These are phyloP conservation scores for Campodea augens DNA, from an alignment of 1,140 invertebrate species.

Conservation along the genomic window DNA sequence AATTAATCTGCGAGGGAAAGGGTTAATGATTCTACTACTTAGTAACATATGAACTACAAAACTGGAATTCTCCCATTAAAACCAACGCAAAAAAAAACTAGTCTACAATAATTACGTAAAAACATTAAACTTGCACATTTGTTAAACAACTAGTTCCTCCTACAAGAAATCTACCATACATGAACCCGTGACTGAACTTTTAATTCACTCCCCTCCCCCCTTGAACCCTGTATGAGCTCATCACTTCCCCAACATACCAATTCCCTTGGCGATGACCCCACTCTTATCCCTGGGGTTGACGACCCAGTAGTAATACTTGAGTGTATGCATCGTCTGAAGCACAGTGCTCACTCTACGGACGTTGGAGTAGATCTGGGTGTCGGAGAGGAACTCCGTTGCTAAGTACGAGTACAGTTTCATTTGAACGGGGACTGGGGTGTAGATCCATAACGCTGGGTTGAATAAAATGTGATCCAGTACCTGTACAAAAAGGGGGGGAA, in stretches of 20 bases:
- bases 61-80: too few species aligned
- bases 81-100: too few species aligned
- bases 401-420: constrained; percentile 90
- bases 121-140: too few species aligned
- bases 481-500: constrained; percentile 67
- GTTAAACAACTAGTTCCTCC: too few species aligned
- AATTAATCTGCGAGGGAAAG: too few species aligned
- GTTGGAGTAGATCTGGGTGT: constrained; percentile 94
- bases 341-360: constrained; percentile 92
- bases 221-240: not conserved
- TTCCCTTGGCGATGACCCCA: constrained; percentile 81
- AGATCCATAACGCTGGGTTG: constrained; percentile 97
- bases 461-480: constrained; percentile 95
- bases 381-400: constrained; percentile 90
- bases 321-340: constrained; percentile 89
- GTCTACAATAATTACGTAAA: too few species aligned
- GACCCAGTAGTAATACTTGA: constrained; percentile 99
- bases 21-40: too few species aligned
- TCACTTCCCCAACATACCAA: constrained; percentile 40
- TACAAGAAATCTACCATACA: not conserved
- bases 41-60: too few species aligned
- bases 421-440: constrained; percentile 90
- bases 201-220: not conserved
- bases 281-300: constrained; percentile 86
- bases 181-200: not conserved